Evolutionary conservation across 1,140 invertebrate genomes (phyloP).

Genomic region (Reticulitermes speratus): DNA sequence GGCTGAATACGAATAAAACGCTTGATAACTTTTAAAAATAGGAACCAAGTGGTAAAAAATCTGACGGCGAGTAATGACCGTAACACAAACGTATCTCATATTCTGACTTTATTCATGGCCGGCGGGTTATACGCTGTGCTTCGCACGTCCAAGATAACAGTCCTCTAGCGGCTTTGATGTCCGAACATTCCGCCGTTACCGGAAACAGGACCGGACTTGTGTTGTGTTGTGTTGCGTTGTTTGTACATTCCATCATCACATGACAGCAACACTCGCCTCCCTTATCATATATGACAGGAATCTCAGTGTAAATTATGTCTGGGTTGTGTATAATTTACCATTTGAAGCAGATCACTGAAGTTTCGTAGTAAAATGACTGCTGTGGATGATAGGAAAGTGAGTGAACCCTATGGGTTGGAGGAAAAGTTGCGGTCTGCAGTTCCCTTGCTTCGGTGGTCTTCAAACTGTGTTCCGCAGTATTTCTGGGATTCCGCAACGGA

Average conservation of each 20-base stretch:
- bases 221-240: too few species aligned
- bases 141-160: background rate
- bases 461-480: too few species aligned
- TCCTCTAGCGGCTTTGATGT: background rate
- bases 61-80: background rate
- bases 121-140: background rate
- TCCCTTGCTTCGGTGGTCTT: too few species aligned
- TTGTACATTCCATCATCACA: background rate
- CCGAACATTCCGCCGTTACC: background rate
- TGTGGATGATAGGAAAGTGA: background rate
- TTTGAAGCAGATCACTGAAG: background rate
- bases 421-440: too few species aligned
- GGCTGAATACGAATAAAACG: background rate
- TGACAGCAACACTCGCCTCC: background rate
- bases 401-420: background rate
- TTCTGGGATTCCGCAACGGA: too few species aligned
- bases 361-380: background rate
- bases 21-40: background rate
- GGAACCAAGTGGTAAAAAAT: background rate
- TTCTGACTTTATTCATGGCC: background rate
- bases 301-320: background rate
- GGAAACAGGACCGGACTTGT: too few species aligned
- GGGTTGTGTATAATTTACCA: background rate
- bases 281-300: background rate
- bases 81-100: background rate